Conservation (phyloP, 2,888 invertebrate genomes). For the Plebejus anna region DNA sequence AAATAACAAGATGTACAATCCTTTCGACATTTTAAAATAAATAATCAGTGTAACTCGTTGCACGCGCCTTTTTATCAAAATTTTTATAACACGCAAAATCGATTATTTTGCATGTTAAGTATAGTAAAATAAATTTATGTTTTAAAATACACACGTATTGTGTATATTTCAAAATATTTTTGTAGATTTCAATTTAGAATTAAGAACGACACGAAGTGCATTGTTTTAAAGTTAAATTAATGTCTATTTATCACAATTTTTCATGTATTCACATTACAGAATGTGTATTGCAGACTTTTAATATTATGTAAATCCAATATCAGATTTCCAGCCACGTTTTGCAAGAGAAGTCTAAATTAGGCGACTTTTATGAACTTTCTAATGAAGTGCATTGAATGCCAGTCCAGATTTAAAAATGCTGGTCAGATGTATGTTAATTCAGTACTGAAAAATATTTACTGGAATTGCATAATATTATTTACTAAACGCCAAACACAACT, state of each 20-base stretch:
- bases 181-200: no score
- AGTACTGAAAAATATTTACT: neutral
- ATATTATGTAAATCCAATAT: neutral
- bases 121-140: no score
- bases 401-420: neutral
- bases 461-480: neutral
- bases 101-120: no score
- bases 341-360: neutral
- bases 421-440: neutral
- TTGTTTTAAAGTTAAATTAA: no score
- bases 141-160: no score
- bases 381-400: slow-evolving; percentile 5
- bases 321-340: neutral
- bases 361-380: neutral
- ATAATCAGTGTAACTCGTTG: neutral
- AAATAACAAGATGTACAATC: neutral
- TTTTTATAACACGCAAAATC: neutral
- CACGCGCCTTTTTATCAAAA: neutral
- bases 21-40: neutral
- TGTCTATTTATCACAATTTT: neutral
- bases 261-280: neutral
- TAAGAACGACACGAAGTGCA: no score
- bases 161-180: no score
- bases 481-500: neutral
- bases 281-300: neutral